These are phyloP conservation scores for Caenorhabditis brenneri DNA, from an alignment of 1,140 invertebrate species.

Conservation along the genomic window DNA sequence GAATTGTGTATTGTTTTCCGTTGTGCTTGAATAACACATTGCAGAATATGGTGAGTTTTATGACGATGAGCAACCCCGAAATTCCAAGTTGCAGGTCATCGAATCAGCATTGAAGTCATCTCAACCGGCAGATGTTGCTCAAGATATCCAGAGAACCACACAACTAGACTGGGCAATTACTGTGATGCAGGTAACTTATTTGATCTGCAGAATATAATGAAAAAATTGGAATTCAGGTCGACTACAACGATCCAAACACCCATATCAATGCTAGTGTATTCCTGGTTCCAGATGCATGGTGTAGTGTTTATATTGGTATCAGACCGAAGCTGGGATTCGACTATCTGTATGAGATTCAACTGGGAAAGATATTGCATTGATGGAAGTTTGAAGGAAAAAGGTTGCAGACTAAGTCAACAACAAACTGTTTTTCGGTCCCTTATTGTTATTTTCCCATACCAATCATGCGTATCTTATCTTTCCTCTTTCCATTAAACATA, in stretches of 20 bases:
- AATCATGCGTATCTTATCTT: no score
- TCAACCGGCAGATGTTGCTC: background rate
- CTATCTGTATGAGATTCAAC: conserved; percentile 13
- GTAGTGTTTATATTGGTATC: conserved; percentile 5
- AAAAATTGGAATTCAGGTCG: background rate
- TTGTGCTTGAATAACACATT: background rate
- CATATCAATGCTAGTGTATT: background rate
- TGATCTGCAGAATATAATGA: background rate
- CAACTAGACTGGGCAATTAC: conserved; percentile 17
- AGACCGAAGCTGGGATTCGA: background rate
- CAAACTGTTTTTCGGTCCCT: no score
- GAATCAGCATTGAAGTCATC: conserved; percentile 1
- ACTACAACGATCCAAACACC: conserved; percentile 14
- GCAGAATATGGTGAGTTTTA: conserved; percentile 16
- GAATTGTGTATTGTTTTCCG: conserved; percentile 5
- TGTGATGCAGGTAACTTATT: background rate
- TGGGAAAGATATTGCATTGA: background rate
- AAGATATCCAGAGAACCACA: conserved; percentile 4
- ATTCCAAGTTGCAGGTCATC: conserved; percentile 18
- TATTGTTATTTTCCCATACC: no score
- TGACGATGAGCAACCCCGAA: no score
- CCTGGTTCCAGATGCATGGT: background rate
- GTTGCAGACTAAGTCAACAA: no score
- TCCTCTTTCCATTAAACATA: no score
- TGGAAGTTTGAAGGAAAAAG: no score